phyloP scores from a whole-genome alignment of 2,113 vertebrate species.

The Ptychochromis oligacanthus region DNA sequence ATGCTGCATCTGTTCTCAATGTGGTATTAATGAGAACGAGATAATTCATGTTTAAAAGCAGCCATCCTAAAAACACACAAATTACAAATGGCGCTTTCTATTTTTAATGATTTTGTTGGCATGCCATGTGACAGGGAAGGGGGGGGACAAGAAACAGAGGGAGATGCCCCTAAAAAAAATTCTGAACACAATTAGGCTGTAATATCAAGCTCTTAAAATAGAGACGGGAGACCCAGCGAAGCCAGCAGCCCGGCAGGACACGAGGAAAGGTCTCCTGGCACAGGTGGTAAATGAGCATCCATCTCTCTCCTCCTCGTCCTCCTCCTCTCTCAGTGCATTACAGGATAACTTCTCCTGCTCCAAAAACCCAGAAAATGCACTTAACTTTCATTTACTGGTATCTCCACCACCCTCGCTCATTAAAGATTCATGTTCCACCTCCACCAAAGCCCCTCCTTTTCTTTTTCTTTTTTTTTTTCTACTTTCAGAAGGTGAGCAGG shows the following conservation, averaged over 20 bases:
- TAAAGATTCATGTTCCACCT: conserved; percentile 68
- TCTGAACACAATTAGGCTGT: conserved; percentile 62
- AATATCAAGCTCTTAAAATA: conserved; percentile 67
- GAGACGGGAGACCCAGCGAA: conserved; percentile 48
- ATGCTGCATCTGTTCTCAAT: conserved; percentile 20
- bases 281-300: conserved; percentile 55
- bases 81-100: neutral
- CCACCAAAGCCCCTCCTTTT: conserved; percentile 2
- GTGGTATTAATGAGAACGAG: neutral
- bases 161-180: conserved; percentile 30
- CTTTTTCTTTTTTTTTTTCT: neutral
- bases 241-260: conserved; percentile 50
- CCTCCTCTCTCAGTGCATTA: conserved; percentile 29
- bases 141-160: conserved; percentile 2
- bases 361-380: conserved; percentile 76
- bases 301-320: conserved; percentile 23
- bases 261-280: conserved; percentile 54
- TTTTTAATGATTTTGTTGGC: neutral
- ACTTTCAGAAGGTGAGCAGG: conserved; percentile 38
- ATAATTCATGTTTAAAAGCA: neutral
- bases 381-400: conserved; percentile 71
- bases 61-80: neutral
- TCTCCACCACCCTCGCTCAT: conserved; percentile 57
- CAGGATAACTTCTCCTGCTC: conserved; percentile 62
- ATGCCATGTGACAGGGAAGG: neutral